Evolutionary conservation across 2,888 invertebrate genomes (phyloP).

Genomic region (Fragum whitleyi): DNA sequence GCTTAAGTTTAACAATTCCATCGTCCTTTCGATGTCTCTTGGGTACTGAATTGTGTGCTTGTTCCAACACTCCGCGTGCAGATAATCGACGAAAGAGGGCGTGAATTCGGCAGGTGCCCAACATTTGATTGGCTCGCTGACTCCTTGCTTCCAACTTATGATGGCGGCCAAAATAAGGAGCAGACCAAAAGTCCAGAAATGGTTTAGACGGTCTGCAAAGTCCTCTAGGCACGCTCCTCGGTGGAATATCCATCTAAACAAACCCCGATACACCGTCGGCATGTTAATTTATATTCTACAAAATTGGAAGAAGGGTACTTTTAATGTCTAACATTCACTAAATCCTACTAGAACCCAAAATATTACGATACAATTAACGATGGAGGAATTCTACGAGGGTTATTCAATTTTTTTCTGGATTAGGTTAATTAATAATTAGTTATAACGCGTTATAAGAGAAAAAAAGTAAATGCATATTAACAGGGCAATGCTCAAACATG

Average conservation of each 20-base stretch:
- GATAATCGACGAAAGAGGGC: background rate
- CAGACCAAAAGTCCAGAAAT: slow-evolving; percentile 60
- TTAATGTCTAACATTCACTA: too few species aligned
- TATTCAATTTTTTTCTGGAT: too few species aligned
- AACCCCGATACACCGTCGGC: slow-evolving; percentile 39
- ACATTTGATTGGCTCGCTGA: slow-evolving; percentile 36
- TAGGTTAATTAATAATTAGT: too few species aligned
- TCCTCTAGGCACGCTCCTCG: slow-evolving; percentile 46
- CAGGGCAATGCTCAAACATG: too few species aligned
- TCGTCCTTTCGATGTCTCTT: background rate
- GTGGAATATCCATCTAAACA: slow-evolving; percentile 32
- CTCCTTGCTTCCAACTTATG: slow-evolving; percentile 51
- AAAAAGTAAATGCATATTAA: too few species aligned
- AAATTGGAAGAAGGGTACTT: too few species aligned
- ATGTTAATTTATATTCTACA: slow-evolving; percentile 25
- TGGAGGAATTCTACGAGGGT: too few species aligned
- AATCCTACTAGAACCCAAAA: too few species aligned
- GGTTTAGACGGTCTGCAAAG: slow-evolving; percentile 56
- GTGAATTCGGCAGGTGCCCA: slow-evolving; percentile 50
- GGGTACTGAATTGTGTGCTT: slow-evolving; percentile 28
- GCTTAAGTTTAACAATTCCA: background rate
- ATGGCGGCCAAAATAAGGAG: slow-evolving; percentile 44
- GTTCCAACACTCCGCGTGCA: slow-evolving; percentile 40
- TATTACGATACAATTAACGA: too few species aligned
- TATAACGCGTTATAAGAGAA: too few species aligned